Base-by-base conservation (phyloP, 2,797 vertebrate species). In the Clarias platycephalus region DNA sequence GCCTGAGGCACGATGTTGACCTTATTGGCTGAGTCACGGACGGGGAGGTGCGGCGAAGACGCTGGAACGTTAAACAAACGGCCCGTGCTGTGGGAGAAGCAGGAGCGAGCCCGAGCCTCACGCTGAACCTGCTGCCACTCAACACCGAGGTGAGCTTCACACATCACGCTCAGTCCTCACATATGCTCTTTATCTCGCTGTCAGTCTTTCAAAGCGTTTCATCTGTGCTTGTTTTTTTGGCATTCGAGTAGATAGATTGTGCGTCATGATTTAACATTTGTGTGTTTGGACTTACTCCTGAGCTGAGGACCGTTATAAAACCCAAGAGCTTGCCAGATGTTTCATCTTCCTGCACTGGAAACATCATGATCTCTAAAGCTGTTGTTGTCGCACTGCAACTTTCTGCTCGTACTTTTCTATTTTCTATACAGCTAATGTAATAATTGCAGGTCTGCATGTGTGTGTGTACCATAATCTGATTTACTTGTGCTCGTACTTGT, bases 11-110 rank as follows among this genome's bases (percentile, higher is more conserved):
- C 57, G 28, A 74, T 64, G 62, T 70, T 85, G 88, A 87, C 86
- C 83, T 88, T 82, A 89, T 89, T 89, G 88, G 88, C 78, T 70
- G 79, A 81, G 66, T 74, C 84, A 62, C 80, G 84, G 80, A 84
- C 70, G 34, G 84, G 88, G 88, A 87, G 88, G 88, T 88, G 87
- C 80, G 82, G 75, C 82, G 84, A 84, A 88, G 49, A 18, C 26
- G 5, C 87, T 80, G 82, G 77, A 83, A 83, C 70, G 16, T 80
- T 81, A 84, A 88, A 88, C 87, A 87, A 85, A 86, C 82, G 31
- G 62, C 37, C 77, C 71, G 26, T 82, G 63, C 44, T 71, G 64
- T 6, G 67, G 12, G 34, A 70, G 80, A 83, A 84, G 31, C 77
- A 83, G 80, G 72, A 84, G 24, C 62, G 20, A 68, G 79, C 6